Conservation (phyloP, 2,888 invertebrate species). For the Nomada lathburiana region DNA sequence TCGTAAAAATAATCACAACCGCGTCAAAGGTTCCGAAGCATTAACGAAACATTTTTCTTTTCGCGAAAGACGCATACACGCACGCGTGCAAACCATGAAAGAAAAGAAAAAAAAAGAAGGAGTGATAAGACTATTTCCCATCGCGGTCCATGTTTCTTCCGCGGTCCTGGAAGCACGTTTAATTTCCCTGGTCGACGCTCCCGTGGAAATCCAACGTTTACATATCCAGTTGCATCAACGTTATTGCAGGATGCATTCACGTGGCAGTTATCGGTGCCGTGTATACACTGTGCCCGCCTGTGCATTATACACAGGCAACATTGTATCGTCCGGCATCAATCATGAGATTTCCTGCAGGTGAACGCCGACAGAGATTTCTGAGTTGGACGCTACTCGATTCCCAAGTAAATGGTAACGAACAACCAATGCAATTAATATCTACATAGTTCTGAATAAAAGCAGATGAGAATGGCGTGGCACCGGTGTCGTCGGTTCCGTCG, state of each 20-base stretch:
- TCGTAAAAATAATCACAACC: slow-evolving; percentile 19
- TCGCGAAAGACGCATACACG: too few species aligned
- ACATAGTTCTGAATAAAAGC: not conserved
- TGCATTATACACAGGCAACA: slow-evolving; percentile 61
- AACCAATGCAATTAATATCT: not conserved
- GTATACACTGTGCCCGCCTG: slow-evolving; percentile 50
- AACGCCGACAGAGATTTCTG: slow-evolving; percentile 42
- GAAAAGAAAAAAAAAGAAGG: not conserved
- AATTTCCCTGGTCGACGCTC: slow-evolving; percentile 35
- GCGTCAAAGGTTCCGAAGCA: not conserved
- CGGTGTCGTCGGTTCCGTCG: too few species aligned
- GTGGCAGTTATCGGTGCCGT: slow-evolving; percentile 57
- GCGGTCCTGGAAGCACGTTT: slow-evolving; percentile 40
- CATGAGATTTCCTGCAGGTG: slow-evolving; percentile 84
- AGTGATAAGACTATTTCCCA: too few species aligned
- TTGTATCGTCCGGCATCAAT: slow-evolving; percentile 67
- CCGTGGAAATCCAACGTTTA: slow-evolving; percentile 45
- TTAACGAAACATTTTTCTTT: too few species aligned
- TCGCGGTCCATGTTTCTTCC: slow-evolving; percentile 3
- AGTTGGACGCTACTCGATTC: not conserved
- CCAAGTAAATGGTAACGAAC: not conserved
- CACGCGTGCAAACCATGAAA: not conserved
- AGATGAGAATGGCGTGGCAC: not conserved
- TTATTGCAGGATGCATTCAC: slow-evolving; percentile 58
- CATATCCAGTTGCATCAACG: slow-evolving; percentile 57